Evolutionary conservation across 2,797 vertebrate species (phyloP).

Genomic region (Sebastes minor): DNA sequence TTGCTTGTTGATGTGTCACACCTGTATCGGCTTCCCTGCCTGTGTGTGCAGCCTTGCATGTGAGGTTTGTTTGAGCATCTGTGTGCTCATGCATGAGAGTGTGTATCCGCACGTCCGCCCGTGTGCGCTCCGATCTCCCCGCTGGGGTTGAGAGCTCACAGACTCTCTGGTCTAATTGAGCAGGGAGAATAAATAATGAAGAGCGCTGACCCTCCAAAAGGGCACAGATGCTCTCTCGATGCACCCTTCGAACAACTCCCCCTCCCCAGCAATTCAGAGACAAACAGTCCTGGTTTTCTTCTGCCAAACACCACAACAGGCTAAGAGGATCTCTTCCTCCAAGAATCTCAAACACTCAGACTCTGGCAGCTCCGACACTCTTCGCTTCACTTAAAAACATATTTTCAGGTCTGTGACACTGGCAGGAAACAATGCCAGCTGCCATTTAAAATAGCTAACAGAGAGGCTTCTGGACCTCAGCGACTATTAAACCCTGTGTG

Average conservation of each 20-base stretch:
- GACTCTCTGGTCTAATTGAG: constrained; percentile 34
- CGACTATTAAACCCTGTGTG: not conserved
- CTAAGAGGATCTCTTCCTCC: constrained; percentile 4
- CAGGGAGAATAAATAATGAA: constrained; percentile 35
- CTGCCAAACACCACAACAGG: constrained; percentile 24
- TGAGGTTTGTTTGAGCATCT: constrained; percentile 26
- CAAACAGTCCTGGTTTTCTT: constrained; percentile 10
- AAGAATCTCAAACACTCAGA: constrained; percentile 48
- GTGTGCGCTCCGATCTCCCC: not conserved
- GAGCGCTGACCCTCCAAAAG: constrained; percentile 3
- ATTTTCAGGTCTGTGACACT: constrained; percentile 49
- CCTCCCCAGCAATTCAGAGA: not conserved
- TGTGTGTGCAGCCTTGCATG: constrained; percentile 2
- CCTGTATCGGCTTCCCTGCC: constrained; percentile 1
- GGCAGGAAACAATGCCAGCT: constrained; percentile 46
- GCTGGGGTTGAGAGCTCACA: constrained; percentile 21
- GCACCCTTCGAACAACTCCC: not conserved
- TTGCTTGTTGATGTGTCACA: constrained; percentile 37
- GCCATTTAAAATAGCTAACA: constrained; percentile 34
- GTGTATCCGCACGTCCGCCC: constrained; percentile 9
- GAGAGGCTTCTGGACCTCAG: constrained; percentile 17
- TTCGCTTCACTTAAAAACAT: constrained; percentile 23
- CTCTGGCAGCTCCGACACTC: constrained; percentile 33
- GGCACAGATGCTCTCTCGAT: constrained; percentile 17
- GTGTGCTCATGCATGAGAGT: constrained; percentile 21